Percentiles rank a stretch among this genome's conserved stretches.
These are phyloP conservation scores for Lagorchestes hirsutus DNA, from an alignment of 2,797 vertebrate species.

Conservation along the genomic window DNA sequence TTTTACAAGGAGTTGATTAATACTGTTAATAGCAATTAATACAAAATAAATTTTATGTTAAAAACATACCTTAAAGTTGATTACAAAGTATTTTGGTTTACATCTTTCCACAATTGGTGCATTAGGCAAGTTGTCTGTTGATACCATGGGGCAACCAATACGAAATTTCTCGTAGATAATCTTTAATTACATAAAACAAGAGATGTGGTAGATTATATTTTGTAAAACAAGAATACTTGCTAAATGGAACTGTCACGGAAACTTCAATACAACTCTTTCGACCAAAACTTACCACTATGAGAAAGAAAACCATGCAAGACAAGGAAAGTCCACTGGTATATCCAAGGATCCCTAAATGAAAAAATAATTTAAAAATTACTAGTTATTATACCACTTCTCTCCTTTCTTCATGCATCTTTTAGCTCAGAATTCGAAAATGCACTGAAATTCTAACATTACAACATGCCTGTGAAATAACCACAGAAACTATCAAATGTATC, in stretches of 20 bases:
- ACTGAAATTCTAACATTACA: constrained; percentile 29
- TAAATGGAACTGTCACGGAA: background rate
- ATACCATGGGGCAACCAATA: constrained; percentile 85
- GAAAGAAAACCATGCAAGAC: constrained; percentile 98
- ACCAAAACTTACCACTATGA: constrained; percentile 92
- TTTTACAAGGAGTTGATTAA: background rate
- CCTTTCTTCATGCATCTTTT: constrained; percentile 24
- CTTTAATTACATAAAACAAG: constrained; percentile 83
- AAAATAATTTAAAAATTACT: constrained; percentile 36
- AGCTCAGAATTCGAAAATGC: constrained; percentile 31
- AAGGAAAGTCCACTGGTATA: constrained; percentile 98
- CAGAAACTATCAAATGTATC: constrained; percentile 35
- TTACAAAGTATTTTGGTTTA: constrained; percentile 86
- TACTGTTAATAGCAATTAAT: background rate
- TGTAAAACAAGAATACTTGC: constrained; percentile 47
- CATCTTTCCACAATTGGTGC: constrained; percentile 80
- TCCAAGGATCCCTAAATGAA: constrained; percentile 93
- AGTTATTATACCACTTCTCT: constrained; percentile 43
- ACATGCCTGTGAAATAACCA: background rate
- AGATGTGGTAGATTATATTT: constrained; percentile 51
- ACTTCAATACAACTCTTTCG: constrained; percentile 55
- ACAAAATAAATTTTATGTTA: background rate
- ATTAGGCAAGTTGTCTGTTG: constrained; percentile 78
- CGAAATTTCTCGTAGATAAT: constrained; percentile 97
- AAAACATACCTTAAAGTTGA: constrained; percentile 88